Conservation (phyloP, 1,140 invertebrate species). For the Euwallacea similis region DNA sequence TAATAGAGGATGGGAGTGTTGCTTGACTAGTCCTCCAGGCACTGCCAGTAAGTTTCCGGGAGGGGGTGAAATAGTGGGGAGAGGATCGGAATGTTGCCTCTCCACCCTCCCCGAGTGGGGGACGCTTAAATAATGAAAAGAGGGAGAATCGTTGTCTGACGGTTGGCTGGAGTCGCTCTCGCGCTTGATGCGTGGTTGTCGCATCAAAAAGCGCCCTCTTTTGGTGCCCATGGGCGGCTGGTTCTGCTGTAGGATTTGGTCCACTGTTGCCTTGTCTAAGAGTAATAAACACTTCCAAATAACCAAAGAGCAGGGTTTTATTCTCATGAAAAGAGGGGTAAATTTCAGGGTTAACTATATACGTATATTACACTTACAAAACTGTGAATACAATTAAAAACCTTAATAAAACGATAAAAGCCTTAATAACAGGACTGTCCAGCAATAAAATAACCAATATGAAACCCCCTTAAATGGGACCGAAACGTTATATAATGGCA, state of each 20-base stretch:
- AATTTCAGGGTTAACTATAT: not conserved
- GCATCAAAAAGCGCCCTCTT: conserved; percentile 63
- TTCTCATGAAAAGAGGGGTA: conserved; percentile 6
- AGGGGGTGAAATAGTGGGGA: conserved; percentile 55
- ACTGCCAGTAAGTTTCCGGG: conserved; percentile 63
- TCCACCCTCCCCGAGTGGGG: conserved; percentile 58
- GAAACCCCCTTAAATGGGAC: too few species aligned
- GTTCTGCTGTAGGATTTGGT: conserved; percentile 35
- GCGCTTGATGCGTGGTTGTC: conserved; percentile 68
- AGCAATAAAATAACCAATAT: too few species aligned
- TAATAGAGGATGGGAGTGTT: conserved; percentile 66
- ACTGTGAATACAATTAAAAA: too few species aligned
- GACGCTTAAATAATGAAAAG: conserved; percentile 52
- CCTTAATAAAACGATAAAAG: too few species aligned
- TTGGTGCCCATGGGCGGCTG: conserved; percentile 58
- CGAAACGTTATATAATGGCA: too few species aligned
- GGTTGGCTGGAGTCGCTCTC: conserved; percentile 60
- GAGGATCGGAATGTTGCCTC: conserved; percentile 62
- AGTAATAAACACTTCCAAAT: not conserved
- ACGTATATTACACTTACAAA: too few species aligned
- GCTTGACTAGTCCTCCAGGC: conserved; percentile 63
- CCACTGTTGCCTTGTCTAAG: conserved; percentile 26
- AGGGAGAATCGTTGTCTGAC: conserved; percentile 57
- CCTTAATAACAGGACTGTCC: too few species aligned
- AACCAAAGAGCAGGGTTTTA: too few species aligned